phyloP scores from a whole-genome alignment of 2,113 vertebrate genomes.

The Accipiter cooperii region DNA sequence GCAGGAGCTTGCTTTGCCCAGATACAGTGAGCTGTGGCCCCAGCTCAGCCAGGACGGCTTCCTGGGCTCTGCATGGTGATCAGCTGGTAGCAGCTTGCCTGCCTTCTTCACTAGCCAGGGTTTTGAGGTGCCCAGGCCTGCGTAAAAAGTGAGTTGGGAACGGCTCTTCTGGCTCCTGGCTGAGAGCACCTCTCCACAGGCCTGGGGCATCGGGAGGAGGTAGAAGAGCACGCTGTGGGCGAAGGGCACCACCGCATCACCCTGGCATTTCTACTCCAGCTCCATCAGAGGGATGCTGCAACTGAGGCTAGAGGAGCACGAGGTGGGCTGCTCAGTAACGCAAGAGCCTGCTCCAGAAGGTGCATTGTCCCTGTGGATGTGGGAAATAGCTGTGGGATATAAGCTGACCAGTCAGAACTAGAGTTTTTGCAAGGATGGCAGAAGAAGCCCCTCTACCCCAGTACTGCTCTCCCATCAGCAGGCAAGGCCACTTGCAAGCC shows the following conservation, averaged over 20 bases:
- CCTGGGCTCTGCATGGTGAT: background rate
- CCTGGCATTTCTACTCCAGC: background rate
- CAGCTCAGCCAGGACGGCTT: background rate
- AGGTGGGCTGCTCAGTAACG: background rate
- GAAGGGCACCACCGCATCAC: fast-evolving
- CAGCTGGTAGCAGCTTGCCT: background rate
- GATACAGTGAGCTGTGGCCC: background rate
- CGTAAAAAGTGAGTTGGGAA: background rate
- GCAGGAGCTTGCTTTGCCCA: background rate
- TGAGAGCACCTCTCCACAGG: background rate
- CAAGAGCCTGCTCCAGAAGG: background rate
- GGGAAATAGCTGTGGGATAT: background rate
- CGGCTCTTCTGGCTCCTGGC: background rate
- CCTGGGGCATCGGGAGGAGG: no score
- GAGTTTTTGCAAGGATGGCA: background rate
- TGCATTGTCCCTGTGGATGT: no score
- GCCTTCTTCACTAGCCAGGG: background rate
- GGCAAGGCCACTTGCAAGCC: background rate
- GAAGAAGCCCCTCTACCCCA: background rate
- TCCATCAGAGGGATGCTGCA: no score
- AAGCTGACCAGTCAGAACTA: no score
- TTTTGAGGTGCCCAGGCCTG: background rate
- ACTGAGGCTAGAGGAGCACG: background rate
- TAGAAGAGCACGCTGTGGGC: background rate
- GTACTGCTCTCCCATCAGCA: background rate